Evolutionary conservation across 2,888 invertebrate genomes (phyloP).

Genomic region (Silvanus unidentatus): DNA sequence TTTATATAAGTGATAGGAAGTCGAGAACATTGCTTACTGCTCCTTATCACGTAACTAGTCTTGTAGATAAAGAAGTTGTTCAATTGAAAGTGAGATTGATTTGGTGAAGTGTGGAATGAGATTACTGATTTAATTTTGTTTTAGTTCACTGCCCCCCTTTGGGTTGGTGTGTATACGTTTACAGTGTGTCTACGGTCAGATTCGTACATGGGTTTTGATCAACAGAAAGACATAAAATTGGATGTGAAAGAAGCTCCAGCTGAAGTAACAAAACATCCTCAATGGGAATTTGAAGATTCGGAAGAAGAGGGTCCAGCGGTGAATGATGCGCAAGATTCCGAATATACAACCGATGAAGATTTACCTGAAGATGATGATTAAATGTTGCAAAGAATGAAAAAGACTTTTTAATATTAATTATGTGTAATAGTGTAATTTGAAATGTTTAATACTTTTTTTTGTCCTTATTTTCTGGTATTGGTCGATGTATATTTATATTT

Average conservation of each 20-base stretch:
- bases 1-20: conserved; percentile 95
- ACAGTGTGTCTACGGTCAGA: conserved; percentile 92
- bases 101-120: conserved; percentile 4
- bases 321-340: conserved; percentile 59
- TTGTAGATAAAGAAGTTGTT: conserved; percentile 84
- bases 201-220: conserved; percentile 96
- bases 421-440: too few species aligned
- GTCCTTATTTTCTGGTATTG: conserved; percentile 7
- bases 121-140: conserved; percentile 18
- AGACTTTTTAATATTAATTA: too few species aligned
- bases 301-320: conserved; percentile 63
- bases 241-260: conserved; percentile 95
- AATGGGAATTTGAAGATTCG: conserved; percentile 95
- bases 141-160: conserved; percentile 87
- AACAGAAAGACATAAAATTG: conserved; percentile 89
- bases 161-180: conserved; percentile 88
- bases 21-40: conserved; percentile 85
- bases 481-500: conserved; percentile 15
- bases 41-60: conserved; percentile 89
- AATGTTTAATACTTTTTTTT: too few species aligned
- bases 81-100: conserved; percentile 67
- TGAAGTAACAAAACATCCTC: conserved; percentile 86
- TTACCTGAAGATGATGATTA: conserved; percentile 46
- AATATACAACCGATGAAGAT: conserved; percentile 65
- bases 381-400: too few species aligned